Conservation (phyloP, 2,113 vertebrate species). For the Hemiscyllium ocellatum region DNA sequence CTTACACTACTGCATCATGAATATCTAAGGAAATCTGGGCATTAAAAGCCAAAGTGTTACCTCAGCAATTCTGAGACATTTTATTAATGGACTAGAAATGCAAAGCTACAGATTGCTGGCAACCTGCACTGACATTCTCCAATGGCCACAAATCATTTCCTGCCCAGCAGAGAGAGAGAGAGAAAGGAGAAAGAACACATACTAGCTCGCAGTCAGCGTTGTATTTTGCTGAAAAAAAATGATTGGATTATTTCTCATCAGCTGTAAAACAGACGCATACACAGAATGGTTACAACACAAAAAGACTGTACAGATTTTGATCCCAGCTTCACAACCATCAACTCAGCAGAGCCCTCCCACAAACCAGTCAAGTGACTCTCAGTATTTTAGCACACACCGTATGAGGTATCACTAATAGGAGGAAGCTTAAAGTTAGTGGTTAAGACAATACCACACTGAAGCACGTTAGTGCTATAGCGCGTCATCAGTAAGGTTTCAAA, state of each 20-base stretch:
- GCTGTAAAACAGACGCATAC: neutral
- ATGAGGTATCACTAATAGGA: too few relatives aligned
- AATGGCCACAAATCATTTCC: neutral
- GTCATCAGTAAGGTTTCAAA: neutral
- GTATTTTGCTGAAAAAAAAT: neutral
- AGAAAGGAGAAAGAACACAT: neutral
- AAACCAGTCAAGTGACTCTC: too few relatives aligned
- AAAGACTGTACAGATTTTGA: neutral
- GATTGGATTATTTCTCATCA: neutral
- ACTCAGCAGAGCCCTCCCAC: too few relatives aligned
- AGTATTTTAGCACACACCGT: too few relatives aligned
- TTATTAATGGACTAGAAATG: neutral
- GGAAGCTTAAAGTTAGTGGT: neutral
- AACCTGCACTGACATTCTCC: too few relatives aligned
- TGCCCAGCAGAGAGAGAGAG: neutral
- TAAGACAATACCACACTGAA: neutral
- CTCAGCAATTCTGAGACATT: constrained; percentile 18
- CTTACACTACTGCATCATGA: neutral
- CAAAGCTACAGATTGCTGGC: neutral
- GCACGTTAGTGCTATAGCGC: too few relatives aligned
- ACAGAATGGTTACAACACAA: neutral
- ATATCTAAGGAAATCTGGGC: neutral
- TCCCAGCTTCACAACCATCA: too few relatives aligned
- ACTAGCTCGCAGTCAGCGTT: neutral
- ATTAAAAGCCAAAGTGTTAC: neutral